These are phyloP conservation scores for Drosophila athabasca DNA, from an alignment of 1,140 invertebrate genomes.

Conservation along the genomic window DNA sequence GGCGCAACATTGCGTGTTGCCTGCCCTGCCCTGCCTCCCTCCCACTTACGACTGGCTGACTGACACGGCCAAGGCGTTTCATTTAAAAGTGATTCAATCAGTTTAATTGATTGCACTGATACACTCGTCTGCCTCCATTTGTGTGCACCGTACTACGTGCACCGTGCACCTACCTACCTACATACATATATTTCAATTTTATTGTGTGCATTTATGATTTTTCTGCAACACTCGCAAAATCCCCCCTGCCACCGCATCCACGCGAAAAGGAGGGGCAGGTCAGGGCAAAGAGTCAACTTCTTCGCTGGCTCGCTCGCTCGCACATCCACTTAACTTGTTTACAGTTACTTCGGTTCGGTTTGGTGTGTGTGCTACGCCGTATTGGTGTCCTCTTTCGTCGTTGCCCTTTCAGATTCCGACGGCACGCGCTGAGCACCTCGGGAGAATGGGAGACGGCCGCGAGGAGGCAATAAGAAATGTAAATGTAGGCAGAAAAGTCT, in stretches of 20 bases:
- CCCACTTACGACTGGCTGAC: slow-evolving; percentile 2
- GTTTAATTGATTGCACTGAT: slow-evolving; percentile 57
- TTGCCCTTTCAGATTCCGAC: slow-evolving; percentile 40
- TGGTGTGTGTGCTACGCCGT: background rate
- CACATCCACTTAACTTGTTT: slow-evolving; percentile 49
- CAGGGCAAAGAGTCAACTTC: slow-evolving; percentile 36
- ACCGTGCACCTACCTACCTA: slow-evolving; percentile 8
- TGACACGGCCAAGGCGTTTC: slow-evolving; percentile 50
- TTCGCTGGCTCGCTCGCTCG: slow-evolving; percentile 3
- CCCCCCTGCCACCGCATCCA: background rate
- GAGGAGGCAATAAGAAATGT: slow-evolving; percentile 33
- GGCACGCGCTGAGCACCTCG: slow-evolving; percentile 52
- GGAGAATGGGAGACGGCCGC: background rate
- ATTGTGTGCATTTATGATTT: slow-evolving; percentile 61
- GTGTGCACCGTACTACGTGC: background rate
- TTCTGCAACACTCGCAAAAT: slow-evolving; percentile 52
- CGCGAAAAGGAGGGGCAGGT: slow-evolving; percentile 39
- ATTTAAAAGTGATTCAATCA: slow-evolving; percentile 68
- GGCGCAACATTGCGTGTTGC: slow-evolving; percentile 19
- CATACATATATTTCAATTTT: slow-evolving; percentile 31
- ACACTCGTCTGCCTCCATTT: no score
- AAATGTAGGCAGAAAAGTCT: slow-evolving; percentile 49
- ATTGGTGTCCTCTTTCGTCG: slow-evolving; percentile 12
- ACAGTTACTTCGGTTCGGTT: background rate
- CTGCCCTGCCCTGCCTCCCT: slow-evolving; percentile 22